phyloP scores from a whole-genome alignment of 2,797 vertebrate species.

The Pseudomugil gertrudae region DNA sequence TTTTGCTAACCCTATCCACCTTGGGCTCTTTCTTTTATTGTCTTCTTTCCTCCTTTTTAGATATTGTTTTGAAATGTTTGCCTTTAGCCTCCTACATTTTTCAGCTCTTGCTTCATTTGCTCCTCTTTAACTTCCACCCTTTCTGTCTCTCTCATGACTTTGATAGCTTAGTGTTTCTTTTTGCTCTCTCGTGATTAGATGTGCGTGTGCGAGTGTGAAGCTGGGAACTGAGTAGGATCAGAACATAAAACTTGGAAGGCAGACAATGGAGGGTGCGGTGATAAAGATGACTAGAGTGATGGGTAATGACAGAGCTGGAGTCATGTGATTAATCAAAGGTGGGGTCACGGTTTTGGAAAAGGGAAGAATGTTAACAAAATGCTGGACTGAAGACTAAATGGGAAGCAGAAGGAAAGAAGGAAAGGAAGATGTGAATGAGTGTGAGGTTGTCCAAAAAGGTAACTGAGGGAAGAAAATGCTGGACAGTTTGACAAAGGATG shows the following conservation, averaged over 20 bases:
- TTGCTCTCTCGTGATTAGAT: slow-evolving; percentile 69
- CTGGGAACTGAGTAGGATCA: slow-evolving; percentile 61
- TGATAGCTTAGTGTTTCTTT: slow-evolving; percentile 39
- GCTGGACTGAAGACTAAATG: not conserved
- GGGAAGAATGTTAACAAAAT: slow-evolving; percentile 6
- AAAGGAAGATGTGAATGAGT: slow-evolving; percentile 9
- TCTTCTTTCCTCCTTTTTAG: slow-evolving; percentile 7
- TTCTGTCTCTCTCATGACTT: slow-evolving; percentile 15
- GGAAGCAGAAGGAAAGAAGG: not conserved
- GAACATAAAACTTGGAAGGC: slow-evolving; percentile 59
- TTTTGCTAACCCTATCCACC: slow-evolving; percentile 36
- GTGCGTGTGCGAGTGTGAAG: slow-evolving; percentile 67
- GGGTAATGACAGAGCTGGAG: slow-evolving; percentile 31
- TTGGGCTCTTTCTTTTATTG: slow-evolving; percentile 29
- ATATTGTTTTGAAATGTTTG: slow-evolving; percentile 42
- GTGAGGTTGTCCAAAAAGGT: not conserved
- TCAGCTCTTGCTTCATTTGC: slow-evolving; percentile 14
- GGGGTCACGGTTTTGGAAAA: not conserved
- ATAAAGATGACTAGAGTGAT: slow-evolving; percentile 31
- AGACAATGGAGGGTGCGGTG: slow-evolving; percentile 41
- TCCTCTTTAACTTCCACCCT: slow-evolving; percentile 7
- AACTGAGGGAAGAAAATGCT: not conserved
- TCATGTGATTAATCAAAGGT: slow-evolving; percentile 17
- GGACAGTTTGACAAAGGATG: not conserved
- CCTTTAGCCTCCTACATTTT: slow-evolving; percentile 44